Evolutionary conservation across 2,888 invertebrate genomes (phyloP).

Genomic region (Thysanoteuthis rhombus): DNA sequence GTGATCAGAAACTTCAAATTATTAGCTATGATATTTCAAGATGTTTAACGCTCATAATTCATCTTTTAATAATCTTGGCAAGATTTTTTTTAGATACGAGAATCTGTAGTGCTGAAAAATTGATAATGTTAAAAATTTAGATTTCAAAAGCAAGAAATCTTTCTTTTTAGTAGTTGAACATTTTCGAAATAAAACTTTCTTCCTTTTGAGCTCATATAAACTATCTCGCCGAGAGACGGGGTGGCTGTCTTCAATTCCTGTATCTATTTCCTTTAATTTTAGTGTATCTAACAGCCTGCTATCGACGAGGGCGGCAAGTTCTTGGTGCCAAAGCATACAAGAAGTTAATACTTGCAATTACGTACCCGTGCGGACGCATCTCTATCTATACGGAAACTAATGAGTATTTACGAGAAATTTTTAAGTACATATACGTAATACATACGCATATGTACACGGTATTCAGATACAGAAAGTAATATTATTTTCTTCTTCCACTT

Average conservation of each 20-base stretch:
- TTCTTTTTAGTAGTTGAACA: not conserved
- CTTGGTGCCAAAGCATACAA: not conserved
- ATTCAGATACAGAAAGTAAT: not conserved
- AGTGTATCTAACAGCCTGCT: conserved; percentile 12
- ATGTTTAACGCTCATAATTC: not conserved
- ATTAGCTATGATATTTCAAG: not conserved
- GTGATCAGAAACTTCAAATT: conserved; percentile 12
- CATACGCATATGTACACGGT: not conserved
- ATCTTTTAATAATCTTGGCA: not conserved
- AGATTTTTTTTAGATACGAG: not conserved
- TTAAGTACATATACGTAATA: not conserved
- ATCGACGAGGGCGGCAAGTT: not conserved
- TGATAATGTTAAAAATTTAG: not conserved
- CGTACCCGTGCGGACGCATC: not conserved
- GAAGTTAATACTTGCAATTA: not conserved
- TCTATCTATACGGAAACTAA: not conserved
- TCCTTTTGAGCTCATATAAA: not conserved
- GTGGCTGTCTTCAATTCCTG: not conserved
- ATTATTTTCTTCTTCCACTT: conserved; percentile 12
- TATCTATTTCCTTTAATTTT: conserved; percentile 12
- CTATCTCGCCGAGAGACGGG: not conserved
- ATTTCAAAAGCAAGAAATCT: not conserved
- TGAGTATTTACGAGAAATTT: not conserved
- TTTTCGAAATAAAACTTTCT: not conserved
- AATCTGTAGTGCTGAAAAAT: not conserved